Evolutionary conservation across 2,797 vertebrate genomes (phyloP), one percentile per base, ranked within the genome.

Genomic region (Gymnothorax reevesii): DNA sequence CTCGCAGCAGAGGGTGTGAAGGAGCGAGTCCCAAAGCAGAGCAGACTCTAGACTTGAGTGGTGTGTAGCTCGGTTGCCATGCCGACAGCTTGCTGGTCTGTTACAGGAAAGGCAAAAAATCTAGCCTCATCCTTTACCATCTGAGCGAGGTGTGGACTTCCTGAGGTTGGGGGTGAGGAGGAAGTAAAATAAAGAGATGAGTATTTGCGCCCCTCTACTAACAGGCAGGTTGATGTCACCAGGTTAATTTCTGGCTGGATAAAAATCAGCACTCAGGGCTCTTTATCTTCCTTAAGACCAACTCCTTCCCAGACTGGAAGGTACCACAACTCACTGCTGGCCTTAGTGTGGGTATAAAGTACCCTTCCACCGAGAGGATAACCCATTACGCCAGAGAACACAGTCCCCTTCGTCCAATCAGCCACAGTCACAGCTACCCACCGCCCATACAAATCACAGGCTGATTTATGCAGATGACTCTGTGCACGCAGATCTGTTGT

Each of bases 391-490:
- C 86, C 83, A 87, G 85, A 85, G 49, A 55, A 57, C 12, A 73
- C 13, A 25, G 33, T 59, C 86, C 86, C 84, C 62, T 42, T 8
- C 54, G 22, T 6, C 42, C 3, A 10, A 7, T 8, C 22, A 3
- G 22, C n/a, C 52, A 57, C 20, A 57, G 33, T 20, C 27, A 59
- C 13, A 7, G 80, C 80, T 7, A 22, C 60, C n/a, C 25, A 7
- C 52, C 57, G 22, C 82, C 17, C 33, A 77, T 77, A 62, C 54
- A 60, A 64, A 71, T 62, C 59, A 42, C 57, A n/a, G 55, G 82
- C 71, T 84, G 59, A 87, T 87, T 84, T 83, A 84, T 59, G 69
- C 69, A 55, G 83, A 87, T 69, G 83, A 49, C 82, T 84, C 55
- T 59, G 42, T 66, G 59, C 20, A 62, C 62, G 4, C n/a, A 42